Evolutionary conservation across 2,797 vertebrate species (phyloP), one percentile per base, ranked within the genome.

Genomic region (Ctenosaura bakeri): DNA sequence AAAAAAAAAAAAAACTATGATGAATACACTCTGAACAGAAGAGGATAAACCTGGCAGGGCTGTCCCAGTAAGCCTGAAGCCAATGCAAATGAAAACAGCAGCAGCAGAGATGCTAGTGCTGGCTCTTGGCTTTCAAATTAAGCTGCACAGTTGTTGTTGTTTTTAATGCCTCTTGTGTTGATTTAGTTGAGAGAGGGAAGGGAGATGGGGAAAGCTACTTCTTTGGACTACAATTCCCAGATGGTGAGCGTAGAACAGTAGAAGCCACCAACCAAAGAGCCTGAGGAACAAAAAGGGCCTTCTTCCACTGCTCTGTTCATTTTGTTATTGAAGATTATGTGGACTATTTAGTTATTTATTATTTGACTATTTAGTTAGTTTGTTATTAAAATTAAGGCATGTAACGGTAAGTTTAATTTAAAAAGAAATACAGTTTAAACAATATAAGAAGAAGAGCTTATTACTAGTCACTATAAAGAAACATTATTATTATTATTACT

Each of bases 1-100:
- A 87, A 87, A 91, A 93, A 93, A 91, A 93, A 92, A 93, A 86
- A 93, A 93, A 93, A 86, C 69, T 42, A 2, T 16, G 56, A n/a
- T 81, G 26, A 0, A 8, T 86, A 79, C 88, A 89, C 86, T 88
- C 2, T 82, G 90, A 94, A 89, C 0, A 1, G 35, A 94, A 94
- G 92, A 86, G 93, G 89, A 81, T 90, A 6, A 22, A 1, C n/a
- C n/a, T 32, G 69, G 62, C 74, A 85, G 26, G 77, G 13, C 26
- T 84, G 13, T 74, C 86, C 89, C 32, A 90, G 82, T 66, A 90
- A 88, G 7, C 29, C 9, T 56, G 3, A 50, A 71, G 3, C 0
- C 52, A 56, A 66, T 0, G n/a, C 26, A 54, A 62, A 50, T 8
- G 18, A 66, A 87, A 82, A 71, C 69, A 59, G 5, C 16, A 69